Conservation (phyloP, 2,888 invertebrate genomes). For the Chloromyia formosa region DNA sequence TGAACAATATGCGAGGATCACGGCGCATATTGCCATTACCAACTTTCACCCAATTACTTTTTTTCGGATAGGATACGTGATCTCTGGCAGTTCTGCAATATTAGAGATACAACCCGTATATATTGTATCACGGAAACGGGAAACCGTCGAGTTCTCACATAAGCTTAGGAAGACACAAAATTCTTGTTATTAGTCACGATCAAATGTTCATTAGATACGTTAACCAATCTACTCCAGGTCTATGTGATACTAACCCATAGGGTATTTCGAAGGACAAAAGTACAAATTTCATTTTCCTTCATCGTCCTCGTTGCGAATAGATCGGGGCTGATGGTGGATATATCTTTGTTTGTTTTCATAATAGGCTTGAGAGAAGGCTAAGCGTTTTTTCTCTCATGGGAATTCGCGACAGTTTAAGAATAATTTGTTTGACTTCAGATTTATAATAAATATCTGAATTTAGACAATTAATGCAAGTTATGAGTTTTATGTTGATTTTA, state of each 20-base stretch:
- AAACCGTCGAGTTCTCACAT: background rate
- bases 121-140: background rate
- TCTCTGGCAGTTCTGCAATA: background rate
- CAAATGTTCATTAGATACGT: slow-evolving; percentile 23
- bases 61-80: slow-evolving; percentile 12
- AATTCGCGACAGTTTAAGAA: no score
- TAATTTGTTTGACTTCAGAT: no score
- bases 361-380: no score
- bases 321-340: no score
- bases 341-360: no score
- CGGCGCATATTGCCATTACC: background rate
- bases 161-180: background rate
- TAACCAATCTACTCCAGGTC: background rate
- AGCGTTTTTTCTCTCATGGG: no score
- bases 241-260: no score
- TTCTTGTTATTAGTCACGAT: slow-evolving; percentile 36
- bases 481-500: no score
- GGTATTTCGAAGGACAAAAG: background rate
- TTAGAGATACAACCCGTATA: no score
- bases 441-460: no score
- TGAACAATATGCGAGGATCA: background rate
- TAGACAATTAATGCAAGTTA: no score
- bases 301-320: background rate
- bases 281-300: background rate
- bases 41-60: slow-evolving; percentile 7